Evolutionary conservation across 2,113 vertebrate genomes (phyloP).

Genomic region (Anser cygnoides): DNA sequence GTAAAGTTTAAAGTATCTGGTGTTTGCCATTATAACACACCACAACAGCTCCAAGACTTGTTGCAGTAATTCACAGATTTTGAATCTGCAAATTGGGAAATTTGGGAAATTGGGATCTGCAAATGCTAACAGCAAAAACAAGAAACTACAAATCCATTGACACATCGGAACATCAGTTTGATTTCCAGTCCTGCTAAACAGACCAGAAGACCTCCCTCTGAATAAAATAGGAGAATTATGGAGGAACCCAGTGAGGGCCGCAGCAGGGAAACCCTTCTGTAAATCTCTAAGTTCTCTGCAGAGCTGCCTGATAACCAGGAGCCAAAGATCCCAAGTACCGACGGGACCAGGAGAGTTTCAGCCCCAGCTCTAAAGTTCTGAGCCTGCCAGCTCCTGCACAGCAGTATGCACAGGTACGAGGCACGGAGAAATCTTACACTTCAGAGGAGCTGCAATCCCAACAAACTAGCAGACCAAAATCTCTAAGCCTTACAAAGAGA

Average conservation of each 20-base stretch:
- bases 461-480: neutral
- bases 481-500: neutral
- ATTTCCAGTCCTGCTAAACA: neutral
- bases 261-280: accelerated
- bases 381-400: neutral
- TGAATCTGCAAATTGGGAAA: neutral
- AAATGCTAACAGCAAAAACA: neutral
- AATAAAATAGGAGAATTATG: neutral
- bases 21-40: neutral
- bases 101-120: neutral
- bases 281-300: neutral
- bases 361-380: accelerated
- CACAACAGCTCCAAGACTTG: neutral
- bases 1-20: neutral
- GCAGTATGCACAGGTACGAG: accelerated
- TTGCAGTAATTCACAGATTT: neutral
- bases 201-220: neutral
- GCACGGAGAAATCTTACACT: neutral
- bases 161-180: neutral
- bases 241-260: neutral
- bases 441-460: neutral
- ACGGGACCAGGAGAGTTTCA: neutral
- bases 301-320: neutral
- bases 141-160: accelerated
- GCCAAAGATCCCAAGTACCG: neutral